A percentile compares a stretch with the other conserved stretches of the same genome.
Conservation (phyloP, 2,113 vertebrate species). For the Nothobranchius furzeri region DNA sequence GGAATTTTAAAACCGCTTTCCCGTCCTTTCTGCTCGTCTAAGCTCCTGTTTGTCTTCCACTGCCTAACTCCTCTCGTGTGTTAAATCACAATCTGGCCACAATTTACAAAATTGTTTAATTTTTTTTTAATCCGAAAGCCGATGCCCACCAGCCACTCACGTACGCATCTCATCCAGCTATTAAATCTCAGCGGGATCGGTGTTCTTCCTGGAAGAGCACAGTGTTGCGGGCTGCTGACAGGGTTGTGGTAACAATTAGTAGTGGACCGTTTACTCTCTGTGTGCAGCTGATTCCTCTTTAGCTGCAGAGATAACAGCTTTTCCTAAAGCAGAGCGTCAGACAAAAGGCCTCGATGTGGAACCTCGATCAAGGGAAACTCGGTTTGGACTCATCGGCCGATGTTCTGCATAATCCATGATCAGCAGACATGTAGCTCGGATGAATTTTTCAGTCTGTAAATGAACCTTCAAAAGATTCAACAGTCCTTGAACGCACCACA, state of each 20-base stretch:
- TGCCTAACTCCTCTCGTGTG: constrained; percentile 15
- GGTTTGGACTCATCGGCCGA: too few relatives aligned
- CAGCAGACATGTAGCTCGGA: too few relatives aligned
- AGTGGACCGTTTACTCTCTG: constrained; percentile 26
- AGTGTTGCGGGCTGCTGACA: constrained; percentile 8
- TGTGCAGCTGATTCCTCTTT: constrained; percentile 19
- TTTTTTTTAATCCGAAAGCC: not conserved
- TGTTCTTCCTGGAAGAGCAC: constrained; percentile 28
- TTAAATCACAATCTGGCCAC: constrained; percentile 1
- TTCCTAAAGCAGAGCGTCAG: too few relatives aligned
- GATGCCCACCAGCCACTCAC: not conserved
- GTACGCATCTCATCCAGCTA: not conserved
- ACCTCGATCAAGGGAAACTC: too few relatives aligned
- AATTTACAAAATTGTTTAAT: not conserved
- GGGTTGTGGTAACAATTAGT: constrained; percentile 38
- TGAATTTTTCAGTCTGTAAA: too few relatives aligned
- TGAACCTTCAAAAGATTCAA: too few relatives aligned
- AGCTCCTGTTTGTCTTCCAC: not conserved
- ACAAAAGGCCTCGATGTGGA: too few relatives aligned
- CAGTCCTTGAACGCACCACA: too few relatives aligned
- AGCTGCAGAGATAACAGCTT: not conserved
- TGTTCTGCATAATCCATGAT: too few relatives aligned
- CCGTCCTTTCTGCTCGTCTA: not conserved
- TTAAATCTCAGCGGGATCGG: not conserved
- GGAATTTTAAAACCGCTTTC: too few relatives aligned